Conservation (phyloP, 2,888 invertebrate species). For the Agrochola lychnidis region DNA sequence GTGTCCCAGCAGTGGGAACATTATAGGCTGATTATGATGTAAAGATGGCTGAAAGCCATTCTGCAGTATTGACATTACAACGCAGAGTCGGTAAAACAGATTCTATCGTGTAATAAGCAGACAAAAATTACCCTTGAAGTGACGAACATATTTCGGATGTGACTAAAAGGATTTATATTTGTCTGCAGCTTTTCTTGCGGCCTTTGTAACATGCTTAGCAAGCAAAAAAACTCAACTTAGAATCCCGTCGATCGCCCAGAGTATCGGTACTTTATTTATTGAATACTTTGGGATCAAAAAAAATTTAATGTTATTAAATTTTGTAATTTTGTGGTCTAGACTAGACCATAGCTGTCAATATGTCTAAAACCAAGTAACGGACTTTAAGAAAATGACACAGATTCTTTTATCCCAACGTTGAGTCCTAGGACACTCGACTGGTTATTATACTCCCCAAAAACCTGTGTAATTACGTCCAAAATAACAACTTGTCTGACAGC, state of each 20-base stretch:
- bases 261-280: too few relatives aligned
- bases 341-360: too few relatives aligned
- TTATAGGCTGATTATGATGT: too few relatives aligned
- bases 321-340: too few relatives aligned
- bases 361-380: neutral
- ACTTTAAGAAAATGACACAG: neutral
- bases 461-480: neutral
- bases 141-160: neutral
- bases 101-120: neutral
- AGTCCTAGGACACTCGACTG: neutral
- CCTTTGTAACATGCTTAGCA: neutral
- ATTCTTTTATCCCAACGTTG: neutral
- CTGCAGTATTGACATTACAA: neutral
- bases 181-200: too few relatives aligned
- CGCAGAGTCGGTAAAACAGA: neutral
- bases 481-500: neutral
- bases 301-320: too few relatives aligned
- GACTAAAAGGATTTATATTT: too few relatives aligned
- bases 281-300: too few relatives aligned
- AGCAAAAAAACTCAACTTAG: neutral
- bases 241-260: too few relatives aligned
- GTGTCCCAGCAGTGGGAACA: too few relatives aligned
- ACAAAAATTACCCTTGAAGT: neutral
- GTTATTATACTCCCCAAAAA: neutral
- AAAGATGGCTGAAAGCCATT: neutral